Base-by-base conservation (phyloP, 2,888 invertebrate genomes). In the Plebejus melissa region DNA sequence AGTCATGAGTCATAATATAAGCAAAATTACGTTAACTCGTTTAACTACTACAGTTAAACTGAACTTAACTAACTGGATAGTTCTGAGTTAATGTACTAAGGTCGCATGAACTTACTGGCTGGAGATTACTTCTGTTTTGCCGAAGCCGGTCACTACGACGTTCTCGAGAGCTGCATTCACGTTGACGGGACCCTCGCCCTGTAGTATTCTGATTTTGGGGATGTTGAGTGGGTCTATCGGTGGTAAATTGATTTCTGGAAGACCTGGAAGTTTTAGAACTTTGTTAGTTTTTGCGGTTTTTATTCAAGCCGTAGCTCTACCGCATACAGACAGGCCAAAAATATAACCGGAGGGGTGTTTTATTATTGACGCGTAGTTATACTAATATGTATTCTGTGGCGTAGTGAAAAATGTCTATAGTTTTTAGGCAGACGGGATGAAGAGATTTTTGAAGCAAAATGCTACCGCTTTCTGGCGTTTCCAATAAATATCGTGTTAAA, bases 111-210 rank as follows among this genome's bases (percentile, higher is more conserved):
- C 94, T 94, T 83, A 95, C 95, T 91, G 94, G 91, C 95, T 96
- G 80, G 94, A 90, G 79, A 95, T 88, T 77, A 96, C 94, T 82
- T 94, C 87, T 69, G 95, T 94, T 79, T 94, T 87, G 57, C 95
- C 95, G 82, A 96, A 95, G 74, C 96, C 96, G 28, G 94, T 90
- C 16, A 96, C 94, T 2, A 93, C 90, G 76, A 96, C 94, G 82
- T 96, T 94, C 79, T 95, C 94, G 54, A 96, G 87, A 32, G 96
- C 96, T 38, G 96, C 96, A 80, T 95, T 96, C 0, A 96, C 95
- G 81, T 94, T 95, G 1, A 96, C 95, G 2, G 96, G 95, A 50
- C 96, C 96, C 74, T 95, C 95, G 36, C 96, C 96, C 91, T 96
- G 96, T 74, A 95, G 88, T 82, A 96, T 96, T 84, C 94, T 91